phyloP scores from a whole-genome alignment of 2,888 invertebrate species.

The Argyresthia goedartella region DNA sequence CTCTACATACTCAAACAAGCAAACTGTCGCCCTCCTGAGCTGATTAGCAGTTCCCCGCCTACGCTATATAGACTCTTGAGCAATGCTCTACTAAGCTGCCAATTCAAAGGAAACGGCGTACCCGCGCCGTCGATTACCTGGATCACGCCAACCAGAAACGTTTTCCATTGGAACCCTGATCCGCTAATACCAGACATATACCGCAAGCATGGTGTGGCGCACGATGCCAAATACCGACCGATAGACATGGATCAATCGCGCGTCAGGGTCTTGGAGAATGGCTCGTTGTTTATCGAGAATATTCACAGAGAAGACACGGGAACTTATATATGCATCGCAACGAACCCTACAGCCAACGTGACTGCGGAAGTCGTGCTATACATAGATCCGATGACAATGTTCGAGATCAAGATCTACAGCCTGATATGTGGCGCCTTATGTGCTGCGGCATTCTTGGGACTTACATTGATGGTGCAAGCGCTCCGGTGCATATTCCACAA shows the following conservation, averaged over 20 bases:
- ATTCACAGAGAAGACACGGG: conserved; percentile 86
- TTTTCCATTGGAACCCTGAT: conserved; percentile 85
- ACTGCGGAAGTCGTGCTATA: conserved; percentile 82
- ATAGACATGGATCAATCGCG: conserved; percentile 65
- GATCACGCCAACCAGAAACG: conserved; percentile 82
- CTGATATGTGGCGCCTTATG: conserved; percentile 84
- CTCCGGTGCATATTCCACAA: conserved; percentile 77
- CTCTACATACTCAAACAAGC: conserved; percentile 77
- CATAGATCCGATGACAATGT: conserved; percentile 88
- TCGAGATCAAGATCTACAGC: conserved; percentile 86
- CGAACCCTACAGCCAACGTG: conserved; percentile 85
- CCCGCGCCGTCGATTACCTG: conserved; percentile 87
- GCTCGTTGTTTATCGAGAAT: conserved; percentile 80
- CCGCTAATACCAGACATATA: conserved; percentile 75
- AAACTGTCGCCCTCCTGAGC: conserved; percentile 76
- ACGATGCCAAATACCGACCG: conserved; percentile 62
- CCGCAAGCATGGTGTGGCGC: conserved; percentile 74
- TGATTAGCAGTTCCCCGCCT: conserved; percentile 73
- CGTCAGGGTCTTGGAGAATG: conserved; percentile 79
- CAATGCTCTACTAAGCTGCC: conserved; percentile 82
- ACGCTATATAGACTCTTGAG: conserved; percentile 74
- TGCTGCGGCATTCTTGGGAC: conserved; percentile 82
- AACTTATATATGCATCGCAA: conserved; percentile 86
- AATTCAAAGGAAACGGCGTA: conserved; percentile 73
- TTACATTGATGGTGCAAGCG: conserved; percentile 85